Evolutionary conservation across 2,797 vertebrate species (phyloP), one percentile per base, ranked within the genome.

Genomic region (Scarus forsteni): DNA sequence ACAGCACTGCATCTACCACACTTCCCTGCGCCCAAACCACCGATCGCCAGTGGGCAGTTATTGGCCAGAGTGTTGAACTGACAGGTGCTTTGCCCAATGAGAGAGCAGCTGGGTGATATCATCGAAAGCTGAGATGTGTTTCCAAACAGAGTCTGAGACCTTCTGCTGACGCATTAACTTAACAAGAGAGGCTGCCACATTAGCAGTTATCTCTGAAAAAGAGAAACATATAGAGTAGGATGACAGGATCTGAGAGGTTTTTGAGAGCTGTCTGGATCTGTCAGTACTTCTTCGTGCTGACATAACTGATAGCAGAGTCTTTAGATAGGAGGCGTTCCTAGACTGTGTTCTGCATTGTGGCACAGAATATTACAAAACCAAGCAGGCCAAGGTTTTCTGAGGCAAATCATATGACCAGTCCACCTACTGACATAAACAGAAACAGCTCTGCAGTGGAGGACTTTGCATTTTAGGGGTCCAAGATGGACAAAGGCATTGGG

Each of bases 1-100:
- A 93, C 91, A 77, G 80, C 77, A 27, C 78, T 78, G 86, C 88
- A 86, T 81, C 85, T 67, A 53, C 62, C 77, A 54, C 64, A n/a
- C 74, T 61, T 48, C 62, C 62, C 53, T 1, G 53, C 0, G 40
- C 58, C 14, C 7, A 8, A 75, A 57, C 34, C 70, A 65, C 35
- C 60, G 6, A 44, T 27, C 11, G 15, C 64, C 48, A 43, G n/a
- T 34, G 10, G 36, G 58, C 63, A 3, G 49, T 46, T 43, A 72
- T 80, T 87, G 81, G 85, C 58, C 58, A 15, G 43, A 1, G 55
- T 1, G 19, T 16, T 11, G 5, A 57, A 75, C 36, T 61, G 81
- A 69, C 69, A 7, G 68, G 27, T 3, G 3, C 34, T 15, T 0
- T 5, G 54, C 42, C 91, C 90, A 88, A 82, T 81, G 43, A 42